Evolutionary conservation across 2,797 vertebrate species (phyloP).

Genomic region (Gallinago stenura): DNA sequence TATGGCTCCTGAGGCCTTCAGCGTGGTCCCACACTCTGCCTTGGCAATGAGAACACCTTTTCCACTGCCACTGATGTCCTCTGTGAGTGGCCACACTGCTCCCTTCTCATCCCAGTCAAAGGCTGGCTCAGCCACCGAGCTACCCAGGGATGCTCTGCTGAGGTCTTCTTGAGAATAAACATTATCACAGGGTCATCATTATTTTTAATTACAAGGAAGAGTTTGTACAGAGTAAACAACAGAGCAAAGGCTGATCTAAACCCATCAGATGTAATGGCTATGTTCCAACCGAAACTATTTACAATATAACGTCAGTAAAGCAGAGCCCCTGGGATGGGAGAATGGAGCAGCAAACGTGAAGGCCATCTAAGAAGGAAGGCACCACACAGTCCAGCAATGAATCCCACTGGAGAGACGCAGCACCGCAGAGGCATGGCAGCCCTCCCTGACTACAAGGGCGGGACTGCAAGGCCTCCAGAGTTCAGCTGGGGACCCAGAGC

Average conservation of each 20-base stretch:
- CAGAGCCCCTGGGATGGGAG: not conserved
- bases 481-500: not conserved
- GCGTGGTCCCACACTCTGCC: not conserved
- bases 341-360: not conserved
- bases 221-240: not conserved
- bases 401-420: not conserved
- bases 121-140: fast-evolving
- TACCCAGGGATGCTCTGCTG: not conserved
- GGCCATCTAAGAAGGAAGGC: not conserved
- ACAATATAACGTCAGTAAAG: not conserved
- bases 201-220: not conserved
- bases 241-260: not conserved
- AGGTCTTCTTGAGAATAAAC: not conserved
- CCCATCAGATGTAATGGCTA: not conserved
- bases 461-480: not conserved
- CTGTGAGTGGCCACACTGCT: not conserved
- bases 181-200: not conserved
- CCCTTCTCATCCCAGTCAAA: slow-evolving; percentile 34
- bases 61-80: not conserved
- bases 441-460: not conserved
- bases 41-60: not conserved
- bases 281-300: not conserved
- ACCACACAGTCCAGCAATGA: not conserved
- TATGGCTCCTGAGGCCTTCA: not conserved
- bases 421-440: not conserved